phyloP scores from a whole-genome alignment of 2,113 vertebrate species.

The Chrysochloris asiatica region DNA sequence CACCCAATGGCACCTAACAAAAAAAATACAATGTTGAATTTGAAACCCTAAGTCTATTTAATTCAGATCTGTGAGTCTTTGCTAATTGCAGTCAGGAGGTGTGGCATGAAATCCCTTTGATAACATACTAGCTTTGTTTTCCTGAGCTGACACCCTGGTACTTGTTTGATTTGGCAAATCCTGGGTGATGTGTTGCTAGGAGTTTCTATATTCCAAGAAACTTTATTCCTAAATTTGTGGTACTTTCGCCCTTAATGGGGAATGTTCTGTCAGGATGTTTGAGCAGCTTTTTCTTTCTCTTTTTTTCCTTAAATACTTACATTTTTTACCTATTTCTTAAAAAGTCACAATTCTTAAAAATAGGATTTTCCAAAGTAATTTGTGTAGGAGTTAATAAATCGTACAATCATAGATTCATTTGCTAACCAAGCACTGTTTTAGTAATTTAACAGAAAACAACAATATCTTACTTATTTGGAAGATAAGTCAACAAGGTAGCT shows the following conservation, averaged over 20 bases:
- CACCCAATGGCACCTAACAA: too few species aligned
- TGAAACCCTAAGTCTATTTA: constrained; percentile 14
- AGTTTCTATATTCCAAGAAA: background rate
- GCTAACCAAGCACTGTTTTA: background rate
- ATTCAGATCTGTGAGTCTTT: constrained; percentile 12
- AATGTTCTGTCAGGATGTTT: background rate
- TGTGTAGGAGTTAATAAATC: background rate
- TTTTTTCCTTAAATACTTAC: background rate
- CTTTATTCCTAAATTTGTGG: constrained; percentile 49
- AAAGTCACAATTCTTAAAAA: background rate
- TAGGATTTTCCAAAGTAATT: constrained; percentile 11
- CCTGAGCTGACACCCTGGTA: background rate
- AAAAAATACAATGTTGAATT: background rate
- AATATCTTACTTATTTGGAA: background rate
- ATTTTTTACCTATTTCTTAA: background rate
- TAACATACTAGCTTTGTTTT: constrained; percentile 26
- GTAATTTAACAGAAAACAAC: constrained; percentile 26
- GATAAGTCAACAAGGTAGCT: background rate
- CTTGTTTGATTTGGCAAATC: constrained; percentile 59
- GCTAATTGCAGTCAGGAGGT: background rate
- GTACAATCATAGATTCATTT: background rate
- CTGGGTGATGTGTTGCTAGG: background rate
- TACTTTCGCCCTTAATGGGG: constrained; percentile 22
- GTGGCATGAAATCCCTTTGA: background rate
- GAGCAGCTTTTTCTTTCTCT: background rate